A percentile compares a stretch with the other conserved stretches of the same genome.
Conservation (phyloP, 1,140 invertebrate genomes). For the Drosophila ercepeae region DNA sequence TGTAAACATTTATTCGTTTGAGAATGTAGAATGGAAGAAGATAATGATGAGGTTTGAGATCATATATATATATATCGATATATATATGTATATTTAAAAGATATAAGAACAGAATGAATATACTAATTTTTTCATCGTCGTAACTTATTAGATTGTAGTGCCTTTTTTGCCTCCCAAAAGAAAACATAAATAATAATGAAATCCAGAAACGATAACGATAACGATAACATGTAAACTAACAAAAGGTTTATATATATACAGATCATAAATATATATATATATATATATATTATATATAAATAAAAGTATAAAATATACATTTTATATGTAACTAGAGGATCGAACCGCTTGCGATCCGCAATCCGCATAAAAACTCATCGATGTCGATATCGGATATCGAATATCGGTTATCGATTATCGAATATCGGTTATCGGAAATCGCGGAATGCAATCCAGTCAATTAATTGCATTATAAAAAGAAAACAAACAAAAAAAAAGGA, state of each 20-base stretch:
- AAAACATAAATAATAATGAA: constrained; percentile 23
- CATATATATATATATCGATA: constrained; percentile 9
- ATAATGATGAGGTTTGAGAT: background rate
- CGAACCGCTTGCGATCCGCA: background rate
- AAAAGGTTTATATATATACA: constrained; percentile 63
- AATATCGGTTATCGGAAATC: background rate
- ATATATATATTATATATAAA: constrained; percentile 20
- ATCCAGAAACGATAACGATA: constrained; percentile 31
- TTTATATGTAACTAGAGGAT: constrained; percentile 31
- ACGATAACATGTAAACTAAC: constrained; percentile 56
- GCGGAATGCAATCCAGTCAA: constrained; percentile 58
- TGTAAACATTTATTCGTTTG: constrained; percentile 25
- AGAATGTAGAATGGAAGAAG: constrained; percentile 23
- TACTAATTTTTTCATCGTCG: constrained; percentile 60
- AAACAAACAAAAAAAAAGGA: background rate
- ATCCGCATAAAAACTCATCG: constrained; percentile 7
- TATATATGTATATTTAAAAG: constrained; percentile 22
- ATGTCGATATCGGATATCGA: no score
- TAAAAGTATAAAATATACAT: constrained; percentile 39
- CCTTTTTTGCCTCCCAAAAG: constrained; percentile 78
- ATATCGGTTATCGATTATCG: no score
- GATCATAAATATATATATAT: constrained; percentile 34
- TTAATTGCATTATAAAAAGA: constrained; percentile 59
- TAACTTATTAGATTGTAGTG: constrained; percentile 81
- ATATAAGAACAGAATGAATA: constrained; percentile 32